Percentiles rank a stretch among this genome's conserved stretches.
These are phyloP conservation scores for Dastarcus helophoroides DNA, from an alignment of 2,888 invertebrate genomes.

Conservation along the genomic window DNA sequence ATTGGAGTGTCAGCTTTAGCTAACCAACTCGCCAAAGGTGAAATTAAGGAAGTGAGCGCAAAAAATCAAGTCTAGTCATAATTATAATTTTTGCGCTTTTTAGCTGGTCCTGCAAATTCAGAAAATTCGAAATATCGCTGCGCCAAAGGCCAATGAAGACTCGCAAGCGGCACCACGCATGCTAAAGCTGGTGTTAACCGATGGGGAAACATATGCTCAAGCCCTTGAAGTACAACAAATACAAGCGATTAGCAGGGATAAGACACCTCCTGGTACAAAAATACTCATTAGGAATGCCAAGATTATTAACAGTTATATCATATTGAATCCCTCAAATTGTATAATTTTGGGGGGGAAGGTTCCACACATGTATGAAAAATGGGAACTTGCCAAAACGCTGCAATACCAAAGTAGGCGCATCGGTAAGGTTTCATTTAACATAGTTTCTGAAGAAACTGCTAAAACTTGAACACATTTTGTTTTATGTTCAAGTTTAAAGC, in stretches of 20 bases:
- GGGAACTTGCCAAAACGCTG: slow-evolving; percentile 54
- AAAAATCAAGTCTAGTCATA: slow-evolving; percentile 28
- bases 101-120: slow-evolving; percentile 74
- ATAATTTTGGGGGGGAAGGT: slow-evolving; percentile 78
- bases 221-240: slow-evolving; percentile 69
- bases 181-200: slow-evolving; percentile 72
- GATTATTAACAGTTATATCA: slow-evolving; percentile 48
- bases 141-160: slow-evolving; percentile 84
- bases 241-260: slow-evolving; percentile 53
- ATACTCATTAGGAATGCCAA: slow-evolving; percentile 54
- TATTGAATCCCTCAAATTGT: slow-evolving; percentile 56
- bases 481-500: too few relatives aligned
- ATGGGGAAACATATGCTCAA: slow-evolving; percentile 68
- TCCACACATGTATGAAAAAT: slow-evolving; percentile 70
- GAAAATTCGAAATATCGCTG: slow-evolving; percentile 77
- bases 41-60: slow-evolving; percentile 38
- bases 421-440: too few relatives aligned
- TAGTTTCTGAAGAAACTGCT: too few relatives aligned
- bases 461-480: too few relatives aligned
- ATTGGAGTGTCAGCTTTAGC: slow-evolving; percentile 65
- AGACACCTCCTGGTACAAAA: slow-evolving; percentile 87
- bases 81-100: slow-evolving; percentile 14
- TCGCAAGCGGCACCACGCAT: slow-evolving; percentile 71
- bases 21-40: slow-evolving; percentile 52
- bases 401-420: slow-evolving; percentile 19